These are phyloP conservation scores for Sander vitreus DNA, from an alignment of 2,113 vertebrate species.

Conservation along the genomic window DNA sequence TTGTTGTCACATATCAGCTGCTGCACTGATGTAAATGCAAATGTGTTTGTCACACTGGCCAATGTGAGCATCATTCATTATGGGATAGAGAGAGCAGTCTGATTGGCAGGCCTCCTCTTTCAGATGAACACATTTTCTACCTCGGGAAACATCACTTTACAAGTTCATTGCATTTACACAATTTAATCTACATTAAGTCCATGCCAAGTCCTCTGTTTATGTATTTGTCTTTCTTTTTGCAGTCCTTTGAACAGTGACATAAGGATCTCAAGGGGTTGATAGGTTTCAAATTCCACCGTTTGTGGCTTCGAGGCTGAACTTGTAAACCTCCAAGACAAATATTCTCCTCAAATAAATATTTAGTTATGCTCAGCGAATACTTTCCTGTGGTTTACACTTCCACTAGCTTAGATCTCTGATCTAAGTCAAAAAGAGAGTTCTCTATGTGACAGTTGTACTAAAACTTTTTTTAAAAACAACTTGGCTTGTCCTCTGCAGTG, in stretches of 20 bases:
- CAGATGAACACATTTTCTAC: not conserved
- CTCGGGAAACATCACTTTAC: not conserved
- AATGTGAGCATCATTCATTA: not conserved
- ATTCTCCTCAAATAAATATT: conserved; percentile 59
- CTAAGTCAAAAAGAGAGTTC: conserved; percentile 5
- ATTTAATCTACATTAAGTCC: conserved; percentile 3
- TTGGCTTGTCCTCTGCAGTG: not conserved
- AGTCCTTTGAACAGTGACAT: not conserved
- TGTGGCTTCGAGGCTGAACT: conserved; percentile 29
- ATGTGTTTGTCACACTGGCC: not conserved
- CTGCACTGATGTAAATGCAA: not conserved
- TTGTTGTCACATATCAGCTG: conserved; percentile 6
- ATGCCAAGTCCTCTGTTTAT: not conserved
- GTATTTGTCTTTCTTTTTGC: conserved; percentile 3
- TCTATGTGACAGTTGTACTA: not conserved
- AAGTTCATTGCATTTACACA: not conserved
- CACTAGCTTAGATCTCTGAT: conserved; percentile 2
- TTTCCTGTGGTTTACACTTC: conserved; percentile 34
- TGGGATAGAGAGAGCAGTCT: not conserved
- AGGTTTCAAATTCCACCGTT: conserved; percentile 28
- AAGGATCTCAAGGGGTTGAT: not conserved
- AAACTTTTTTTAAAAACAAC: not conserved
- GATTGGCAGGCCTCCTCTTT: not conserved
- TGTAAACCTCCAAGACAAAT: conserved; percentile 50
- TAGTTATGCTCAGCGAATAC: conserved; percentile 10